phyloP scores from a whole-genome alignment of 1,140 invertebrate genomes.

The Hesperophylax magnus region DNA sequence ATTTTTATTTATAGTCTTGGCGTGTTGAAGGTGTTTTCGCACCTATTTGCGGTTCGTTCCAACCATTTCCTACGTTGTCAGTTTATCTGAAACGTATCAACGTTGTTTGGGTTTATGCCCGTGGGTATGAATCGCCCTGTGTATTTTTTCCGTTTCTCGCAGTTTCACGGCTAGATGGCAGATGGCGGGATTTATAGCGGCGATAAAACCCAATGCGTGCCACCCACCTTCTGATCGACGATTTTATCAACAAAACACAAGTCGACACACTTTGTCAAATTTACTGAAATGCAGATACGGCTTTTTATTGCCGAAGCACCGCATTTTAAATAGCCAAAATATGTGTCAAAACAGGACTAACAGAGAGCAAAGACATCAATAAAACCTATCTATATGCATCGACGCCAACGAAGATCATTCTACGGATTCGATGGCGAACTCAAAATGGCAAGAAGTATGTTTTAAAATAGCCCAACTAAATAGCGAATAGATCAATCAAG shows the following conservation, averaged over 20 bases:
- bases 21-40: slow-evolving; percentile 48
- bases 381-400: no score
- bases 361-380: no score
- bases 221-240: slow-evolving; percentile 23
- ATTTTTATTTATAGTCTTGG: slow-evolving; percentile 56
- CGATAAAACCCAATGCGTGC: slow-evolving; percentile 30
- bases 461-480: no score
- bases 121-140: slow-evolving; percentile 17
- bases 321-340: no score
- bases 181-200: slow-evolving; percentile 31
- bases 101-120: slow-evolving; percentile 29
- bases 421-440: no score
- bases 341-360: no score
- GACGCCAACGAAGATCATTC: no score
- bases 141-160: slow-evolving; percentile 26
- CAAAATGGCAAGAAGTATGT: no score
- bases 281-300: neutral
- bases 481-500: no score
- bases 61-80: slow-evolving; percentile 44
- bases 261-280: neutral
- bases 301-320: no score
- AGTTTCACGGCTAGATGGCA: slow-evolving; percentile 10
- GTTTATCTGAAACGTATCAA: slow-evolving; percentile 52
- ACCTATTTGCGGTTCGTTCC: slow-evolving; percentile 41
- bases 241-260: slow-evolving; percentile 15